Percentiles rank a stretch among this genome's conserved stretches.
These are phyloP conservation scores for Neoitamus cyanurus DNA, from an alignment of 2,888 invertebrate species.

Conservation along the genomic window DNA sequence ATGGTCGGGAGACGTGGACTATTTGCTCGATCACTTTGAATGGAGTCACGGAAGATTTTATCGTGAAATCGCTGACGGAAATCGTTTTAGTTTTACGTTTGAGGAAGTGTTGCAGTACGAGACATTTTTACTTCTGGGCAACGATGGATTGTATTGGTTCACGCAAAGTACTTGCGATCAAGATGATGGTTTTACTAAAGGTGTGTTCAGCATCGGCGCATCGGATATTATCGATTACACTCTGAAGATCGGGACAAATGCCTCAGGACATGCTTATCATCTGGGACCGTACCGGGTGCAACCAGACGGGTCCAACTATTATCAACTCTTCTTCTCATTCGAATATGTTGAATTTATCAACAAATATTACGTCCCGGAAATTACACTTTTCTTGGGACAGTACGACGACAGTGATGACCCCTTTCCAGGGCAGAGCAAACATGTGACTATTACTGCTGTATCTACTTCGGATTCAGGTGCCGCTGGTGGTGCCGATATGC, in stretches of 20 bases:
- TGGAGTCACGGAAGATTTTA: background rate
- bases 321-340: background rate
- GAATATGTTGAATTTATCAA: constrained; percentile 13
- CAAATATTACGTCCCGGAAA: background rate
- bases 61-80: background rate
- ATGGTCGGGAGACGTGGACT: background rate
- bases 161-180: background rate
- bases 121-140: constrained; percentile 2
- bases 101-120: background rate
- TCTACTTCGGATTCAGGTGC: background rate
- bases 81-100: constrained; percentile 9
- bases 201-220: background rate
- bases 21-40: constrained; percentile 9
- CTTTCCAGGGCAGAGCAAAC: background rate
- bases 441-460: background rate
- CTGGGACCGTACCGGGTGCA: background rate
- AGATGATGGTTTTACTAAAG: background rate
- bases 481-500: background rate
- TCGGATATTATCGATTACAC: background rate
- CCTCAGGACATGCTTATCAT: background rate
- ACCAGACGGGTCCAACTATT: constrained; percentile 3
- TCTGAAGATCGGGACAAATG: background rate
- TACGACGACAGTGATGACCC: background rate
- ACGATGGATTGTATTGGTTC: constrained; percentile 24
- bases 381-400: background rate